These are phyloP conservation scores for Ectobius pallidus DNA, from an alignment of 2,888 invertebrate species.

Conservation along the genomic window DNA sequence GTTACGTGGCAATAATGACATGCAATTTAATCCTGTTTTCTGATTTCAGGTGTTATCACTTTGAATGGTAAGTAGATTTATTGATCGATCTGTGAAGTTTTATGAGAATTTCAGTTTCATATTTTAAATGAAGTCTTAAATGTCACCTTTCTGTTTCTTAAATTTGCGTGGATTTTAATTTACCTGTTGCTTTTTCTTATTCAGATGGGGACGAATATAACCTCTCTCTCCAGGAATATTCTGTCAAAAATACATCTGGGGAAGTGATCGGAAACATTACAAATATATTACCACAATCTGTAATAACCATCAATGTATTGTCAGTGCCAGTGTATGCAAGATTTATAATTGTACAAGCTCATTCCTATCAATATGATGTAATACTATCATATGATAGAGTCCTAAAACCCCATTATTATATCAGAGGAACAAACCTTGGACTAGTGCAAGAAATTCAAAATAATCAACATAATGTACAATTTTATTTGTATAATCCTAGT, in stretches of 20 bases:
- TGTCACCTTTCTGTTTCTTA: neutral
- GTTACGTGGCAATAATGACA: too few relatives aligned
- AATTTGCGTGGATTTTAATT: too few relatives aligned
- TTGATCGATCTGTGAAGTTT: too few relatives aligned
- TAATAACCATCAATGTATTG: constrained; percentile 56
- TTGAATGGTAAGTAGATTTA: too few relatives aligned
- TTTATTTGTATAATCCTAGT: constrained; percentile 59
- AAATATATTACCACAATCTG: constrained; percentile 46
- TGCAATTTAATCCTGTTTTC: too few relatives aligned
- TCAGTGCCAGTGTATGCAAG: too few relatives aligned
- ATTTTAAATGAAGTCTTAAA: too few relatives aligned
- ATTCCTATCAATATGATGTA: constrained; percentile 63
- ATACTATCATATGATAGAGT: constrained; percentile 59
- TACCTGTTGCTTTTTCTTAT: too few relatives aligned
- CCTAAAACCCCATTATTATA: constrained; percentile 50
- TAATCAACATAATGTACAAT: constrained; percentile 45
- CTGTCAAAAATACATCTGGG: constrained; percentile 47
- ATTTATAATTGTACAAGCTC: constrained; percentile 70
- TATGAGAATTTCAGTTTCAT: too few relatives aligned
- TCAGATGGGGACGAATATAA: constrained; percentile 44
- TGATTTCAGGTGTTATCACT: too few relatives aligned
- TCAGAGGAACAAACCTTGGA: constrained; percentile 68
- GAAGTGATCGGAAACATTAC: constrained; percentile 47
- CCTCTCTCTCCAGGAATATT: constrained; percentile 49
- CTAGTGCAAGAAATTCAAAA: constrained; percentile 54